Percentiles rank a stretch among this genome's conserved stretches.
Evolutionary conservation across 2,113 vertebrate genomes (phyloP).

Genomic region (Pyrgilauda ruficollis): DNA sequence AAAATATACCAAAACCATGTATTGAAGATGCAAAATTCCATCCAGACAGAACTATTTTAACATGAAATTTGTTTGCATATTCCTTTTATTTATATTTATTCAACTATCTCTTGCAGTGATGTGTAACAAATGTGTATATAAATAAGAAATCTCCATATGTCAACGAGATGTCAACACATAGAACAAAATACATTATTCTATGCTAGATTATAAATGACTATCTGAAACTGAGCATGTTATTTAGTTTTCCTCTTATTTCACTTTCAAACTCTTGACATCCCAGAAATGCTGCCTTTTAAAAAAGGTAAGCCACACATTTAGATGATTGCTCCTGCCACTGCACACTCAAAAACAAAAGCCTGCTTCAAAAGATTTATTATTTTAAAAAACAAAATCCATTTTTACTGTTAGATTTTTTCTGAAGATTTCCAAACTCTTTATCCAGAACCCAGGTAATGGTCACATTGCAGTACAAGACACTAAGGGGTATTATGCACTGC

Average conservation of each 20-base stretch:
- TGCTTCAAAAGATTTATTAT: not conserved
- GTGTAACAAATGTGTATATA: not conserved
- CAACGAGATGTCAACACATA: not conserved
- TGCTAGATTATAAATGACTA: not conserved
- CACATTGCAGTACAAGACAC: not conserved
- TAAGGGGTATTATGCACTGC: not conserved
- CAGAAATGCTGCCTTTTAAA: not conserved
- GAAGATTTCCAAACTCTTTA: not conserved
- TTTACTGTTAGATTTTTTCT: not conserved
- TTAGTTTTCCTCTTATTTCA: not conserved
- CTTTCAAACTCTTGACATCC: not conserved
- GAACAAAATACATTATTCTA: not conserved
- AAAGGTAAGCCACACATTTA: not conserved
- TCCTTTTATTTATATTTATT: conserved; percentile 38
- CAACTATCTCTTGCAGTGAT: not conserved
- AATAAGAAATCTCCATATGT: not conserved
- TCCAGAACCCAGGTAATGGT: not conserved
- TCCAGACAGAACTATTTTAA: not conserved
- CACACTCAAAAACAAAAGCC: not conserved
- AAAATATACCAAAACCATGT: not conserved
- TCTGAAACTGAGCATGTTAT: not conserved
- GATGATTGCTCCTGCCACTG: not conserved
- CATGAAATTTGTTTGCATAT: not conserved
- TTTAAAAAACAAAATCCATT: fast-evolving
- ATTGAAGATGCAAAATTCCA: not conserved